Evolutionary conservation across 2,888 invertebrate species (phyloP), one percentile per base, ranked within the genome.

Genomic region (Odontocolon sp.): DNA sequence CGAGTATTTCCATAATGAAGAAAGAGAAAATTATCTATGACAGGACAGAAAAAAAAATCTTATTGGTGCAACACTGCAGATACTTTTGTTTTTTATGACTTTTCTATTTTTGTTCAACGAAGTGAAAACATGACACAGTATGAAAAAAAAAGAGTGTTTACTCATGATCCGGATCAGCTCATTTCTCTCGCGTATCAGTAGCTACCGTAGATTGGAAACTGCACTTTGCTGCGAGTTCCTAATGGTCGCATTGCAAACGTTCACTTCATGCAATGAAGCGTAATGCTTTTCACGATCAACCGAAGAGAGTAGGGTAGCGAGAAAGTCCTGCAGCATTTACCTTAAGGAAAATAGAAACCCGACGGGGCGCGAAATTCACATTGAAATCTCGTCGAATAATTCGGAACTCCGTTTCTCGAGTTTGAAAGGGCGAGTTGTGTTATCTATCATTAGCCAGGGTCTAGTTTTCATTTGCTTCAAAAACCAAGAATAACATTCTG

Each of bases 221-320:
- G 4, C 31, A 14, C 64, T 54, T 21, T 54, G 11, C 33, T 23
- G 8, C 14, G 28, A 56, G 21, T 36, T 70, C 59, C 59, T 70
- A 70, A 75, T 75, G 52, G 59, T 52, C 31, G 57, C 33, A 52
- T 75, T 40, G 21, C n/a, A 28, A 64, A 40, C 42, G 45, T 50
- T 67, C 64, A 47, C 31, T 56, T 50, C 9, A 52, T n/a, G 33
- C 66, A 72, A 40, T 67, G 67, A 67, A 57, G 38, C 76, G 45
- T 59, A 59, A 73, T 56, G 28, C 18, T 56, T 74, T 74, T 61
- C 73, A 40, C 14, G 31, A 47, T 38, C 14, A 47, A 45, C 36
- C 9, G 31, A 8, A 56, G 45, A 47, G 6, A 61, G 59, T 9
- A 42, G 14, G 23, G 31, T 4, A 21, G 9, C 28, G 59, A 26